Base-by-base conservation (phyloP, 2,888 invertebrate species). In the Thelaira solivaga region DNA sequence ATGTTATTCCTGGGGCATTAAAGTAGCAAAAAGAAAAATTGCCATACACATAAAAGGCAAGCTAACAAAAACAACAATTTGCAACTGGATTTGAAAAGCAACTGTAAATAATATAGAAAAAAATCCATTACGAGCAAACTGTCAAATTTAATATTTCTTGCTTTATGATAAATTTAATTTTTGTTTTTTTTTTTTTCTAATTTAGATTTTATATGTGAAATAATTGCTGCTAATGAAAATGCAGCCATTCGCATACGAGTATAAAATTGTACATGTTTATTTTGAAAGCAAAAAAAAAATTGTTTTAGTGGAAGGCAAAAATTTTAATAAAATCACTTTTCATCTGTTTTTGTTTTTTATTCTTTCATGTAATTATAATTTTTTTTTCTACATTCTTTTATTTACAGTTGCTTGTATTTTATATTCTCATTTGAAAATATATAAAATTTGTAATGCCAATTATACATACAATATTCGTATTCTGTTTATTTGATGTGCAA, bases 241-340 rank as follows among this genome's bases (percentile, higher is more conserved):
- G 39, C 36, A 43, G 29, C 2, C 53, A 51, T 53, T 51, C 29
- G 41, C 22, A 29, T 51, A n/a, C n/a, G n/a, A n/a, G n/a, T n/a
- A 53, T 16, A 43, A 34, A 22, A 55, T 43, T 65, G 6, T 10
- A 22, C 20, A 41, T 20, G 22, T 6, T 7, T 36, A 36, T 36
- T 11, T 36, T 39, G n/a, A 13, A 4, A n/a, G 34, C 8, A 34
- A 34, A 34, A 34, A 34, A 68, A 57, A 57, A 26, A 2, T 47
- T 36, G 57, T 57, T 68, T 29, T 26, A 1, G 29, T 13, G 49
- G 29, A 59, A 34, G 5, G 45, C 24, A 69, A 69, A 20, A 49
- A 68, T 49, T 59, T 59, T 39, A 69, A 41, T 36, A 72, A 72
- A 72, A 49, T 62, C 24, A 62, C 45, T 75, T 74, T 75, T 74